Evolutionary conservation across 1,140 invertebrate species (phyloP), one percentile per base, ranked within the genome.

Genomic region (Atta texana): DNA sequence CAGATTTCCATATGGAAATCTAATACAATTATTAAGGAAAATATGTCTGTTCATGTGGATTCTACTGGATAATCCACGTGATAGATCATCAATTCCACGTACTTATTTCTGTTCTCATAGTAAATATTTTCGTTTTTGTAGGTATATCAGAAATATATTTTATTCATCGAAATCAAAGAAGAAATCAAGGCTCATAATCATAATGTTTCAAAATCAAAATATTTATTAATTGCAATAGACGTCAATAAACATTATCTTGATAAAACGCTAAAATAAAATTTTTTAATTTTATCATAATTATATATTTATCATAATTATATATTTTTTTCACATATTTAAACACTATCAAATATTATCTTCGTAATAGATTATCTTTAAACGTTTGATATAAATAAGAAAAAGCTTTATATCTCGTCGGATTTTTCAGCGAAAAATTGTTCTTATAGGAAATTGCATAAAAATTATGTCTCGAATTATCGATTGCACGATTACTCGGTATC

Each of bases 381-480:
- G 2, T 55, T 53, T 53, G 16, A 53, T 53, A 31, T 28, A 53
- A 53, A 74, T 74, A 74, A 14, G 3, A 0, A 18, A 28, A 53
- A 74, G 1, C 39, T 44, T 39, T 55, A 31, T 75, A 75, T 10
- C 8, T 21, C 28, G 8, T 2, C 6, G 51, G 2, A 72, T 72
- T n/a, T 31, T 12, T 21, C 3, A 57, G 12, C 21, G n/a, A 75
- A 75, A 16, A 55, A 39, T 57, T 28, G 71, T n/a, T 74, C 24
- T 3, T 16, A 4, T 44, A 18, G 55, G 1, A 39, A 59, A 76
- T 55, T 31, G 12, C 14, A 59, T n/a, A 53, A 14, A 39, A 80
- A 55, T 53, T 34, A 18, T 16, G 24, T 24, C 55, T 39, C 0
- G 28, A 69, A 71, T 71, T 81, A 81, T 71, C 10, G 77, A 81